Percentiles rank a stretch among this genome's conserved stretches.
These are phyloP conservation scores for Pseudobourletiella spinata DNA, from an alignment of 1,140 invertebrate species.

Conservation along the genomic window DNA sequence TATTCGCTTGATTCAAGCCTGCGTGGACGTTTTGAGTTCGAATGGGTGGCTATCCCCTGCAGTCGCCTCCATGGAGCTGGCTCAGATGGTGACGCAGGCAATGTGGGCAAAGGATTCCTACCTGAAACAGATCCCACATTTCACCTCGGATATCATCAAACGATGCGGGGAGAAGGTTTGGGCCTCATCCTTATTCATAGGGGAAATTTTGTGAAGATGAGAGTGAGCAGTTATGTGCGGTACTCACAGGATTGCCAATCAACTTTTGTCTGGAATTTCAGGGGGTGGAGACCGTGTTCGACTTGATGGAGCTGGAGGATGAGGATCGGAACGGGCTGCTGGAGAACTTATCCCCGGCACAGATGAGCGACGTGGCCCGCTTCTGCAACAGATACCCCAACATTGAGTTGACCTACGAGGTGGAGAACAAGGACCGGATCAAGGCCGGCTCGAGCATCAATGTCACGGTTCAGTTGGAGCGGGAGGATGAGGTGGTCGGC, in stretches of 20 bases:
- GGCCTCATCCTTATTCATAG: too few species aligned
- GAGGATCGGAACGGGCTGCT: conserved; percentile 78
- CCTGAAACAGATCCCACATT: conserved; percentile 94
- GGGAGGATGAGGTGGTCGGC: conserved; percentile 93
- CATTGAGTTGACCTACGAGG: conserved; percentile 92
- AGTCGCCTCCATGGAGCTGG: conserved; percentile 97
- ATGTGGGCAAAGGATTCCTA: conserved; percentile 99
- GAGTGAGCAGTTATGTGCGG: too few species aligned
- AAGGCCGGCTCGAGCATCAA: conserved; percentile 71
- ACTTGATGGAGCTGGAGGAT: conserved; percentile 97
- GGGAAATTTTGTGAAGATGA: too few species aligned
- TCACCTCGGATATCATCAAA: conserved; percentile 80
- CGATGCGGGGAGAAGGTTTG: conserved; percentile 84
- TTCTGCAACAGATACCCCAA: conserved; percentile 99
- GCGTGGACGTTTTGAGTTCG: conserved; percentile 95
- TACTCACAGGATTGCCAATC: too few species aligned
- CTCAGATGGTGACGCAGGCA: conserved; percentile 98
- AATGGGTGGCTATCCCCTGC: conserved; percentile 97
- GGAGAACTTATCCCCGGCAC: conserved; percentile 60
- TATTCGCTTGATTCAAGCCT: conserved; percentile 89
- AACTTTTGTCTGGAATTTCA: too few species aligned
- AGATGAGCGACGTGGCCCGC: conserved; percentile 94
- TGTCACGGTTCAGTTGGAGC: conserved; percentile 82
- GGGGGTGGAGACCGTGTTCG: conserved; percentile 92
- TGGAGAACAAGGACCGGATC: conserved; percentile 68